Evolutionary conservation across 1,140 invertebrate genomes (phyloP).

Genomic region (Diorhabda sublineata): DNA sequence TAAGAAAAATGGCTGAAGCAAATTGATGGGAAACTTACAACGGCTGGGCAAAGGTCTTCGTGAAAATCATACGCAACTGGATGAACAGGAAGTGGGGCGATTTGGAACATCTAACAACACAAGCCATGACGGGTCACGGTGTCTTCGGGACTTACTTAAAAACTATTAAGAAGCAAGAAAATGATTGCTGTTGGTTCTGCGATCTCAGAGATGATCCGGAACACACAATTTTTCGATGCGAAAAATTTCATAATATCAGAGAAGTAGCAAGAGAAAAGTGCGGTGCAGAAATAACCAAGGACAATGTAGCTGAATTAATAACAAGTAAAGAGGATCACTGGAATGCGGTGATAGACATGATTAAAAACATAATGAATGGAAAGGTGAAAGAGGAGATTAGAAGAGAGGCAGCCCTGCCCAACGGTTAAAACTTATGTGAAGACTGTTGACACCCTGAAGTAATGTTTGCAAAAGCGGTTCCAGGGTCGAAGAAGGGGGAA

Average conservation of each 20-base stretch:
- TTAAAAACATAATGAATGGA: neutral
- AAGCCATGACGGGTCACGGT: slow-evolving; percentile 24
- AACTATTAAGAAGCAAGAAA: neutral
- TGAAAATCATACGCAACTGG: slow-evolving; percentile 16
- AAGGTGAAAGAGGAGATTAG: neutral
- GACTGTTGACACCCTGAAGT: neutral
- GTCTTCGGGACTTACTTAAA: slow-evolving; percentile 11
- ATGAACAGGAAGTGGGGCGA: neutral
- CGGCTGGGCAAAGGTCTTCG: slow-evolving; percentile 20
- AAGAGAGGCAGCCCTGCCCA: neutral
- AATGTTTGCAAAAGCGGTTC: slow-evolving; percentile 7
- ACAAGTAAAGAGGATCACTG: neutral
- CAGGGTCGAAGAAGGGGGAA: neutral
- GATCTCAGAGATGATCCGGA: neutral
- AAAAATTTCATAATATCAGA: neutral
- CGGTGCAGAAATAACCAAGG: neutral
- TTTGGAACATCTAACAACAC: slow-evolving; percentile 14
- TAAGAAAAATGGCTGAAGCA: slow-evolving; percentile 17
- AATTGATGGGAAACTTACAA: slow-evolving; percentile 13
- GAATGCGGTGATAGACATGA: neutral
- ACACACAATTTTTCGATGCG: slow-evolving; percentile 9
- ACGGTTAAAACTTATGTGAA: neutral
- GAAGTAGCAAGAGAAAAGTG: neutral
- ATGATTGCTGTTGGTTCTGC: slow-evolving; percentile 10
- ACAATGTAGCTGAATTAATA: neutral